phyloP scores from a whole-genome alignment of 2,797 vertebrate species.

The Melanotaenia maccullochi region DNA sequence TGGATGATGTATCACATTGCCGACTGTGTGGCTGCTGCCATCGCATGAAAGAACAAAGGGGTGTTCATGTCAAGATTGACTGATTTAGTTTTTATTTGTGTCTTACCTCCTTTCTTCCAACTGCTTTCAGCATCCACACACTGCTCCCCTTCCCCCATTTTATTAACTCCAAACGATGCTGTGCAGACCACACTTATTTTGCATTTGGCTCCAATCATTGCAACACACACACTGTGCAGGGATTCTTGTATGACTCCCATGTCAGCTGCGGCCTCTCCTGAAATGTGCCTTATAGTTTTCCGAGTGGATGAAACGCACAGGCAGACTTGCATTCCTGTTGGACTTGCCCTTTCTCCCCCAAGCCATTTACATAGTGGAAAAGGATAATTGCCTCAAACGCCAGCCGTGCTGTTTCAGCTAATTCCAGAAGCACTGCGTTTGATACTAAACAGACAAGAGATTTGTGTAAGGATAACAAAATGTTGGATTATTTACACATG shows the following conservation, averaged over 20 bases:
- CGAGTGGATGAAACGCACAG: slow-evolving; percentile 48
- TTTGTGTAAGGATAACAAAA: slow-evolving; percentile 64
- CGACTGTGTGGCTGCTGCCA: slow-evolving; percentile 63
- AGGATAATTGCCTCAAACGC: slow-evolving; percentile 82
- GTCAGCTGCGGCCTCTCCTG: slow-evolving; percentile 56
- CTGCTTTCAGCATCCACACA: slow-evolving; percentile 40
- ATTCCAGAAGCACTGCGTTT: slow-evolving; percentile 71
- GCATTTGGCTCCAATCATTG: slow-evolving; percentile 53
- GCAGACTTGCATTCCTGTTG: slow-evolving; percentile 59
- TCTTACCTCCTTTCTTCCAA: slow-evolving; percentile 57
- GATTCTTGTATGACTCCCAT: slow-evolving; percentile 18
- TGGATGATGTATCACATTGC: slow-evolving; percentile 65
- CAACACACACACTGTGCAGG: slow-evolving; percentile 21
- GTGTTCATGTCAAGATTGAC: slow-evolving; percentile 81
- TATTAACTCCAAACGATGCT: slow-evolving; percentile 53
- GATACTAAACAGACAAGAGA: slow-evolving; percentile 74
- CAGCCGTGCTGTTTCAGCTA: slow-evolving; percentile 76
- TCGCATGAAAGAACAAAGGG: slow-evolving; percentile 82
- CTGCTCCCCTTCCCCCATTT: slow-evolving; percentile 46
- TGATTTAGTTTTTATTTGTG: slow-evolving; percentile 84
- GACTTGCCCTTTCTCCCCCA: slow-evolving; percentile 35
- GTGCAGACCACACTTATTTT: slow-evolving; percentile 56
- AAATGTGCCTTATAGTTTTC: slow-evolving; percentile 63
- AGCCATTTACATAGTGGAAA: slow-evolving; percentile 73
- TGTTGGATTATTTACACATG: slow-evolving; percentile 54